A percentile compares a stretch with the other conserved stretches of the same genome.
Conservation (phyloP, 2,888 invertebrate species). For the Dryobotodes eremita region DNA sequence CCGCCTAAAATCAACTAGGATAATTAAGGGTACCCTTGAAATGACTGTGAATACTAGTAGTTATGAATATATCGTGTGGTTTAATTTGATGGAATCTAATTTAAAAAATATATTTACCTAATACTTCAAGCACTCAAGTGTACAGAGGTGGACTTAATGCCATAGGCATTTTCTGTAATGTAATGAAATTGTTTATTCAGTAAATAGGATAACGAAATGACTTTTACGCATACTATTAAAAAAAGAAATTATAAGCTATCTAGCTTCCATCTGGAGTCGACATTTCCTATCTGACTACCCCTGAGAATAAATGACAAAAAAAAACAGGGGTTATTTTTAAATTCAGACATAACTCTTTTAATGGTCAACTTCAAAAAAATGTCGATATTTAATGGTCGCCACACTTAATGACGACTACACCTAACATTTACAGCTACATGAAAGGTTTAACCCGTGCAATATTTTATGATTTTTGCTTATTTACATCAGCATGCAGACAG, state of each 20-base stretch:
- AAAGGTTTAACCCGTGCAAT: background rate
- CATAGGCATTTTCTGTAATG: background rate
- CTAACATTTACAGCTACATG: background rate
- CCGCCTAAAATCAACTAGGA: slow-evolving; percentile 34
- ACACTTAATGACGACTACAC: background rate
- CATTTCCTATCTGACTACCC: too few species aligned
- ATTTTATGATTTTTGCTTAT: background rate
- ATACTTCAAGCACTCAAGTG: background rate
- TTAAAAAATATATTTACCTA: too few species aligned
- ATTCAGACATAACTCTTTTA: background rate
- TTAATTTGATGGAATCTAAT: background rate
- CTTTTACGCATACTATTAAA: background rate
- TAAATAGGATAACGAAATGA: background rate
- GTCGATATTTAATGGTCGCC: background rate
- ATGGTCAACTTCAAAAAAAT: background rate
- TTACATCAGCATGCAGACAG: background rate
- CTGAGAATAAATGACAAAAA: background rate
- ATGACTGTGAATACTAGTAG: background rate
- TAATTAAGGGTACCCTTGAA: background rate
- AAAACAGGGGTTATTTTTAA: background rate
- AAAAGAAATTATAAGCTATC: background rate
- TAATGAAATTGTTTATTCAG: background rate
- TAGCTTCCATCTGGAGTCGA: background rate
- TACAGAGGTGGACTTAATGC: too few species aligned
- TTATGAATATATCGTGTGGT: slow-evolving; percentile 5